Conservation (phyloP, 2,113 vertebrate genomes). For the Semicossyphus pulcher region DNA sequence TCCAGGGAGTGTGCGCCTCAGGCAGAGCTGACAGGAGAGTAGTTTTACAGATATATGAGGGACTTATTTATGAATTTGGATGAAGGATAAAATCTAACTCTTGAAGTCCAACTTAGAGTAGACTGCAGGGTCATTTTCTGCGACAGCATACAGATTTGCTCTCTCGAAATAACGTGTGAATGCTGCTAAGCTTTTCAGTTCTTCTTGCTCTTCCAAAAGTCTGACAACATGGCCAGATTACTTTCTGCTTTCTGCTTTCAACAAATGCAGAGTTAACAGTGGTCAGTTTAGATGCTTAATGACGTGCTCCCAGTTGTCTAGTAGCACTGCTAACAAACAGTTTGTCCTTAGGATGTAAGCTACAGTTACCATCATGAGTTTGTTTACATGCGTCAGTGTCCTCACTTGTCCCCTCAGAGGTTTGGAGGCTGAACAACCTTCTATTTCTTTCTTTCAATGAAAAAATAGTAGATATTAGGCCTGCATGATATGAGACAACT, state of each 20-base stretch:
- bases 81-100: slow-evolving; percentile 17
- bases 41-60: slow-evolving; percentile 5
- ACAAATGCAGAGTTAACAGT: background rate
- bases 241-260: no score
- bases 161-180: background rate
- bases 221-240: background rate
- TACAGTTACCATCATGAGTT: background rate
- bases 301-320: background rate
- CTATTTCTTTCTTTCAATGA: background rate
- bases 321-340: background rate
- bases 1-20: background rate
- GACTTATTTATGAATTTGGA: slow-evolving; percentile 11
- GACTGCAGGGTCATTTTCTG: background rate
- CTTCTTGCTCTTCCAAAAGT: background rate
- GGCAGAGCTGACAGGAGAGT: background rate
- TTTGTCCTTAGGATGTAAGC: background rate
- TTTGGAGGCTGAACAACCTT: background rate
- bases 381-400: background rate
- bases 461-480: background rate
- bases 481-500: no score
- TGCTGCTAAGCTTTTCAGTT: background rate
- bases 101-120: background rate
- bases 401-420: background rate
- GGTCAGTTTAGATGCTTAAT: background rate
- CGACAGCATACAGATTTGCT: background rate